These are phyloP conservation scores for Xyrichtys novacula DNA, from an alignment of 2,797 vertebrate genomes.

Conservation along the genomic window DNA sequence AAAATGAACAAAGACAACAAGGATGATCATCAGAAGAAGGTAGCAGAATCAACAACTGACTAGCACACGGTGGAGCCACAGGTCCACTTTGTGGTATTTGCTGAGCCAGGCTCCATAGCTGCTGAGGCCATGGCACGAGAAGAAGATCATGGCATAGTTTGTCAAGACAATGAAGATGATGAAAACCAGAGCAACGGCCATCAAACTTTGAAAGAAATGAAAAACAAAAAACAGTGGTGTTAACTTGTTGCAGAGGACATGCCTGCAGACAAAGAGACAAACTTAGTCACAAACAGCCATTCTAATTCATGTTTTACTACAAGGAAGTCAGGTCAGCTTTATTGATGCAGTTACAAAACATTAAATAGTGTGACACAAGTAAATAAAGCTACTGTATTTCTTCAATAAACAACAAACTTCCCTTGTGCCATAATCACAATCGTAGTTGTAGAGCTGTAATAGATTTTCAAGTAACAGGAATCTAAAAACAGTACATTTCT, in stretches of 20 bases:
- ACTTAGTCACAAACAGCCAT: neutral
- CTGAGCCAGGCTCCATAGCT: slow-evolving; percentile 79
- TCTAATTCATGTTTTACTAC: no score
- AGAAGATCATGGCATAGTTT: slow-evolving; percentile 78
- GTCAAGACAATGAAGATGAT: slow-evolving; percentile 80
- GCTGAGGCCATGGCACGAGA: slow-evolving; percentile 76
- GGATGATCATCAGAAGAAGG: neutral
- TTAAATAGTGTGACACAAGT: neutral
- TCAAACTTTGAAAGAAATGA: slow-evolving; percentile 71
- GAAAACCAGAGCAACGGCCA: slow-evolving; percentile 80
- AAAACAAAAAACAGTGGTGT: slow-evolving; percentile 4
- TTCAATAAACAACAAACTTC: neutral
- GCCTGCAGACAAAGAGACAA: neutral
- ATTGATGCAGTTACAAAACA: no score
- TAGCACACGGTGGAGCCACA: slow-evolving; percentile 86
- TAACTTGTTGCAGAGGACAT: neutral
- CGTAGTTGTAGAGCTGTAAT: no score
- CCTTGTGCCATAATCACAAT: no score
- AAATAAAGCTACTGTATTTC: neutral
- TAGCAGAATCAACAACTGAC: slow-evolving; percentile 66
- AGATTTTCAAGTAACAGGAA: no score
- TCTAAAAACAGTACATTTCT: no score
- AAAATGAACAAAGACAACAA: neutral
- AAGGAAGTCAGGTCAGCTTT: neutral
- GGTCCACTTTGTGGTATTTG: slow-evolving; percentile 84